phyloP scores from a whole-genome alignment of 2,113 vertebrate genomes.

The Erythrocercus mccallii region DNA sequence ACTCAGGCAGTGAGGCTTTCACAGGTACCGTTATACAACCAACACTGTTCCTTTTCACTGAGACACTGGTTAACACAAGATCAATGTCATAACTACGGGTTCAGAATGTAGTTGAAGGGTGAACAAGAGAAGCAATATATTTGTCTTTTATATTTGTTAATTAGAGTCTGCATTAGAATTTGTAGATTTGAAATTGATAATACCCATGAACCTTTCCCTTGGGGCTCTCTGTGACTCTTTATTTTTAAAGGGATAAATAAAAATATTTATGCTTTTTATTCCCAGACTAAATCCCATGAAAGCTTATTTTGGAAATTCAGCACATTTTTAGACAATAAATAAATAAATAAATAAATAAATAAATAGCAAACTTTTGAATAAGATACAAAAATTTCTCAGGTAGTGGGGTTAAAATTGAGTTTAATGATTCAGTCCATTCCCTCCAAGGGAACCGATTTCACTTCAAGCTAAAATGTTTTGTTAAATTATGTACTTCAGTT shows the following conservation, averaged over 20 bases:
- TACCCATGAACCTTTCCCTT: neutral
- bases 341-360: neutral
- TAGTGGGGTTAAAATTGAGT: slow-evolving; percentile 46
- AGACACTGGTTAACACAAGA: slow-evolving; percentile 30
- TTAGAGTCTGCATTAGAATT: neutral
- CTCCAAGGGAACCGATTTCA: slow-evolving; percentile 52
- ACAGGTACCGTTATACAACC: neutral
- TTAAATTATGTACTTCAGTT: slow-evolving; percentile 62
- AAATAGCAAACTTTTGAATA: slow-evolving; percentile 25
- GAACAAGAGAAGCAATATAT: slow-evolving; percentile 7
- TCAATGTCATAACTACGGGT: slow-evolving; percentile 12
- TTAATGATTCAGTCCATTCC: slow-evolving; percentile 45
- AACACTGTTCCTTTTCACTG: slow-evolving; percentile 17
- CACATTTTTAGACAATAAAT: neutral
- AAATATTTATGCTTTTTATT: neutral
- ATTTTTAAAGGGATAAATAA: neutral
- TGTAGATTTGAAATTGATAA: neutral
- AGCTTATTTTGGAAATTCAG: slow-evolving; percentile 29
- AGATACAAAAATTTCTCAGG: slow-evolving; percentile 1
- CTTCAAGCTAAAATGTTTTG: slow-evolving; percentile 62
- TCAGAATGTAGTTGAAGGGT: neutral
- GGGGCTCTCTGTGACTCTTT: neutral
- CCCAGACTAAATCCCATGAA: neutral
- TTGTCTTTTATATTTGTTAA: neutral
- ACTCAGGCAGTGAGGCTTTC: slow-evolving; percentile 26